Base-by-base conservation (phyloP, 2,888 invertebrate species). In the Meloe dianella region DNA sequence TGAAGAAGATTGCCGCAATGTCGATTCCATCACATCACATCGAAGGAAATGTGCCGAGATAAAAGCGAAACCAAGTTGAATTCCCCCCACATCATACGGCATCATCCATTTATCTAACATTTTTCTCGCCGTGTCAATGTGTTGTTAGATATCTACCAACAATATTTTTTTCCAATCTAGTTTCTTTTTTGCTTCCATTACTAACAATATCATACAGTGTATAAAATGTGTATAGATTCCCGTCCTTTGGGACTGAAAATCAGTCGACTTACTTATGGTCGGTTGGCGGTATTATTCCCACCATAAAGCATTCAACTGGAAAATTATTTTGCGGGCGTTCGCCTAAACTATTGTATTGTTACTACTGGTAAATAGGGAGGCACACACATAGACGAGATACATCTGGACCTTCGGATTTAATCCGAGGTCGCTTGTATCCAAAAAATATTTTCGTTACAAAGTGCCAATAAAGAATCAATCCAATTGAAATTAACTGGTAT, bases 311-410 rank as follows among this genome's bases (percentile, higher is more conserved):
- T 68, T 80, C 75, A 74, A 71, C 75, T 74, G 79, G 79, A 81
- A 83, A 83, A 83, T 83, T 80, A 82, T 82, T 82, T 83, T 83
- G 81, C 82, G 81, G 81, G 81, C 81, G 81, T 80, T 79, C 74
- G 72, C 73, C 78, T 74, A 66, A 63, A 77, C 74, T 73, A 76
- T 77, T 77, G 79, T 79, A 81, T 81, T 81, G 81, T 81, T 81
- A 77, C 78, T 74, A 71, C 68, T 68, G 68, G 64, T 61, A 70
- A 57, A 64, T 63, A 68, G 72, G 70, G 51, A 29, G 59, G 65
- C 56, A 69, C 73, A 71, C 71, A 71, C 70, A 12, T 10, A 35
- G 10, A 35, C 12, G 41, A 70, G 71, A 70, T 22, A 58, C 58
- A 35, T 58, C 32, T 35, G 35, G 32, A 30, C 32, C 58, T 58